Evolutionary conservation across 1,140 invertebrate species (phyloP).

Genomic region (Pygmarrhopalites habei): DNA sequence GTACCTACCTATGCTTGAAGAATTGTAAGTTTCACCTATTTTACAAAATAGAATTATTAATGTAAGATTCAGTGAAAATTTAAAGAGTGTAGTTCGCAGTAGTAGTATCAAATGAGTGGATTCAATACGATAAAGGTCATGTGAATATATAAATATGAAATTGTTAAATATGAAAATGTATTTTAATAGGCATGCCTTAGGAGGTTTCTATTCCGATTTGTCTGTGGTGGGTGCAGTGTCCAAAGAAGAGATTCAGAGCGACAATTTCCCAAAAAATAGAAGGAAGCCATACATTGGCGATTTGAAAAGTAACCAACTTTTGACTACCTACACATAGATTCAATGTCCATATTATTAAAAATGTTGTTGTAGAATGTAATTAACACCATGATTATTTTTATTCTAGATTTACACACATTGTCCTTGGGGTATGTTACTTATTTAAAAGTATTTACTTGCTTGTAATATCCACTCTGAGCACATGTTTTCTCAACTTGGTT

Average conservation of each 20-base stretch:
- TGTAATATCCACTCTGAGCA: too few species aligned
- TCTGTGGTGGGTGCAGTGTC: not conserved
- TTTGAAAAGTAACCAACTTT: not conserved
- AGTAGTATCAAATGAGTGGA: too few species aligned
- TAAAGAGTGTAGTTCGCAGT: too few species aligned
- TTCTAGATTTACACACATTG: constrained; percentile 9
- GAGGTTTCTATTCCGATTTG: not conserved
- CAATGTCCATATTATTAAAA: not conserved
- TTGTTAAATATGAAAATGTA: too few species aligned
- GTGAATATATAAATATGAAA: too few species aligned
- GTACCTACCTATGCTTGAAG: constrained; percentile 2
- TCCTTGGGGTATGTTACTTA: too few species aligned
- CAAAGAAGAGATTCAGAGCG: not conserved
- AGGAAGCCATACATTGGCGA: constrained; percentile 6
- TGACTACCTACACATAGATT: not conserved
- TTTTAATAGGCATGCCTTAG: not conserved
- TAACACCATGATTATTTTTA: not conserved
- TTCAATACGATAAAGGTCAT: too few species aligned
- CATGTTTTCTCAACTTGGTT: too few species aligned
- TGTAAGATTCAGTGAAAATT: too few species aligned
- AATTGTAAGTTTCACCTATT: too few species aligned
- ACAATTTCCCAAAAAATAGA: not conserved
- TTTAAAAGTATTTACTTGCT: too few species aligned
- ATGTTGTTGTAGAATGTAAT: not conserved
- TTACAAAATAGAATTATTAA: too few species aligned